Percentiles rank a stretch among this genome's conserved stretches.
These are phyloP conservation scores for Griposia aprilina DNA, from an alignment of 2,888 invertebrate genomes.

Conservation along the genomic window DNA sequence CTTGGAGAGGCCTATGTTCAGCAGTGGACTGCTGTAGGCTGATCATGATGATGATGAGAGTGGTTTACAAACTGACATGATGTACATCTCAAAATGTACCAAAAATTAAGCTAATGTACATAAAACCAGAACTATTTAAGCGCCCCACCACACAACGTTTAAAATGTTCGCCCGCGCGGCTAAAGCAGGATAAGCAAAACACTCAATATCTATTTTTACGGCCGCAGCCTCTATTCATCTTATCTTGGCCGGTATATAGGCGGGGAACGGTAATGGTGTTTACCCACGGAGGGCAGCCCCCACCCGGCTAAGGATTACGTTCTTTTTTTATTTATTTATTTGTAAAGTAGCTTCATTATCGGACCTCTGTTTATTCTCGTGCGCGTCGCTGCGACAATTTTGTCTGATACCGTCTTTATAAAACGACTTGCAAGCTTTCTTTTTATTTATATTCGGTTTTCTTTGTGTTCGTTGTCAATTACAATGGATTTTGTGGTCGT, in stretches of 20 bases:
- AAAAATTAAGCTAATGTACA: no score
- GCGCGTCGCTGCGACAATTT: conserved; percentile 66
- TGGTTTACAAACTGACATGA: no score
- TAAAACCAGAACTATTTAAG: not conserved
- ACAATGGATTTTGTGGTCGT: conserved; percentile 62
- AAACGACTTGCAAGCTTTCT: conserved; percentile 55
- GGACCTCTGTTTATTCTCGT: conserved; percentile 66
- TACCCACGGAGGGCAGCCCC: conserved; percentile 72
- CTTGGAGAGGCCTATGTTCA: no score
- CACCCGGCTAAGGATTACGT: conserved; percentile 64
- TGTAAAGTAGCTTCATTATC: conserved; percentile 75
- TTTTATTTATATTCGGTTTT: conserved; percentile 63
- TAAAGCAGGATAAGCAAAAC: conserved; percentile 74
- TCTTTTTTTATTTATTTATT: conserved; percentile 78
- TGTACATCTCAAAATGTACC: no score
- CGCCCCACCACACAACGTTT: conserved; percentile 14
- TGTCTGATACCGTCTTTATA: conserved; percentile 67
- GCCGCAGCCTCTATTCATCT: conserved; percentile 79
- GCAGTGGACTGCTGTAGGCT: no score
- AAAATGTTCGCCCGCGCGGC: conserved; percentile 35
- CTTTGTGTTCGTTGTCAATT: conserved; percentile 67
- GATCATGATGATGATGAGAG: no score
- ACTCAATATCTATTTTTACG: conserved; percentile 79
- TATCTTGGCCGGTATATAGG: conserved; percentile 83
- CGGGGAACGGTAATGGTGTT: conserved; percentile 81